A percentile compares a stretch with the other conserved stretches of the same genome.
Conservation (phyloP, 2,888 invertebrate species). For the Nomada ruficornis region DNA sequence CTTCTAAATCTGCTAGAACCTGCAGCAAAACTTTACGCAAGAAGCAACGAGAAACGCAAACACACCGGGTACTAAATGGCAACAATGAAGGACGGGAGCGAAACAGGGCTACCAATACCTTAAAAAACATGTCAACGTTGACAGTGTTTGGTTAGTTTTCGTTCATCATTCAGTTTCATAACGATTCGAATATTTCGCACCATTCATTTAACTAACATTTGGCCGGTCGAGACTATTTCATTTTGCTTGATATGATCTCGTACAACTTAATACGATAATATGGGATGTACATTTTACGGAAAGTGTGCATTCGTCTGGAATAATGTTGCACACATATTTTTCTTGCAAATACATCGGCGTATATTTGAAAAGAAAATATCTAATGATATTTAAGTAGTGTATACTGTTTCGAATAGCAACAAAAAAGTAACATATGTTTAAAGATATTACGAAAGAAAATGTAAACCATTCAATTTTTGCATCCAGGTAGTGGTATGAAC, state of each 20-base stretch:
- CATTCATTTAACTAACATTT: neutral
- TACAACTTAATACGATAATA: neutral
- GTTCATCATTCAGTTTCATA: neutral
- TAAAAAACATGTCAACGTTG: constrained; percentile 47
- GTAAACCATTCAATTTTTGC: neutral
- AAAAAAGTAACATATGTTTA: neutral
- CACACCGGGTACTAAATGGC: constrained; percentile 71
- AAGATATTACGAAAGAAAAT: neutral
- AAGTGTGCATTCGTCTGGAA: neutral
- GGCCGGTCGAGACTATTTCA: neutral
- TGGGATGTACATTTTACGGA: neutral
- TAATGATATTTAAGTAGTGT: neutral
- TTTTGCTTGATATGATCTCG: neutral
- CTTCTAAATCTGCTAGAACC: constrained; percentile 23
- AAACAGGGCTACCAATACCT: constrained; percentile 60
- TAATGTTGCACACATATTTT: neutral
- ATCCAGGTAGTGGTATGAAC: neutral
- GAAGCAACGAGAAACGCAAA: constrained; percentile 69
- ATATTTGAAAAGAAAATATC: neutral
- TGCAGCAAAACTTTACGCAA: constrained; percentile 34
- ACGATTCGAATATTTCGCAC: neutral
- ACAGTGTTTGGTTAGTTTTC: constrained; percentile 46
- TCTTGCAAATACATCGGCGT: constrained; percentile 11
- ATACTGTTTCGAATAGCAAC: neutral
- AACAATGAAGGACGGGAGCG: constrained; percentile 65